These are phyloP conservation scores for Nephila pilipes DNA, from an alignment of 1,140 invertebrate species.

Conservation along the genomic window DNA sequence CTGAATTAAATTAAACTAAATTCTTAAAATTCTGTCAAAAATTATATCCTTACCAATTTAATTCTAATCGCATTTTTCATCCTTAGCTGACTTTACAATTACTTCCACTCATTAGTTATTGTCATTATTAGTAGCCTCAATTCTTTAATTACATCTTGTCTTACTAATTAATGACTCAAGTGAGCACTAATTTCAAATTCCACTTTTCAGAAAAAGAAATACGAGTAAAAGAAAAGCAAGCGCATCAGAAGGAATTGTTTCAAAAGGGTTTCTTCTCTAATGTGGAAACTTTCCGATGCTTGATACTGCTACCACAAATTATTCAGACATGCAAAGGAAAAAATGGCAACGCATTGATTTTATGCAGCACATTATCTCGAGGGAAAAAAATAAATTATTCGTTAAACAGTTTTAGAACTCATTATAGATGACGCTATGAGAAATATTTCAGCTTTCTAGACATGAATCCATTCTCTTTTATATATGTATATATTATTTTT, in stretches of 20 bases:
- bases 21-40: background rate
- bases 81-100: background rate
- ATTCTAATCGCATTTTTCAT: background rate
- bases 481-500: background rate
- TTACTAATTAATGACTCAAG: background rate
- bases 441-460: background rate
- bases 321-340: background rate
- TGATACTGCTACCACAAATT: background rate
- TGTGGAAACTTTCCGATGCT: background rate
- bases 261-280: background rate
- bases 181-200: background rate
- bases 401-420: slow-evolving; percentile 6
- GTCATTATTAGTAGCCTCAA: background rate
- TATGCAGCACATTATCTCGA: slow-evolving; percentile 33
- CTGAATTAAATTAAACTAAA: background rate
- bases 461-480: background rate
- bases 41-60: background rate
- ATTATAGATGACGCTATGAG: background rate
- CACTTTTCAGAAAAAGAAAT: background rate
- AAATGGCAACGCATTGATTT: background rate
- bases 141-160: background rate
- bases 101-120: background rate
- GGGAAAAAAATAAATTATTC: slow-evolving; percentile 16
- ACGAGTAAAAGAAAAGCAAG: no score
- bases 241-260: background rate